Evolutionary conservation across 2,797 vertebrate species (phyloP), one percentile per base, ranked within the genome.

Genomic region (Hipposideros larvatus): DNA sequence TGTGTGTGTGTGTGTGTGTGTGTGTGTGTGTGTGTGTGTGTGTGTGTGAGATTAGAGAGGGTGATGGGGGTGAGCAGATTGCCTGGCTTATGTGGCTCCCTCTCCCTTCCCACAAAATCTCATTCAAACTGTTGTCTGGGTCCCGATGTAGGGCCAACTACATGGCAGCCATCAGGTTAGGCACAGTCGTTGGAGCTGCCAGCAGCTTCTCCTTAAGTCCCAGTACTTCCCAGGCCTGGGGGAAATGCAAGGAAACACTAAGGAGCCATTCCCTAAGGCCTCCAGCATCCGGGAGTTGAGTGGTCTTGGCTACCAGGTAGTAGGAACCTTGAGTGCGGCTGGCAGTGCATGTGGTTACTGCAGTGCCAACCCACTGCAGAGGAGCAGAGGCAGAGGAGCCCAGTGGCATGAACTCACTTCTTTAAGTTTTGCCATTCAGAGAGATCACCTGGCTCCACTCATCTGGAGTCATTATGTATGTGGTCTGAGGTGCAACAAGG

Each of bases 271-370:
- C 1, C 61, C 3, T 3, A 31, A 15, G 77, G 37, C 83, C 43
- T n/a, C 37, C 0, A 37, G 73, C 73, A 92, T 83, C 75, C 0
- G 6, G 87, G 28, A 10, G 46, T 34, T 37, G 78, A 55, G 51
- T 63, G 92, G 13, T 48, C 71, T 28, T 4, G 4, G 94, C 79
- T 1, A 5, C 48, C 74, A 70, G 89, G 46, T 0, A 22, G 83
- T 87, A 89, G 93, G 96, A 73, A 2, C 2, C 15, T 74, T 63
- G 61, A 93, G 37, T 7, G 78, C 43, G 80, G 66, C 55, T 61
- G 68, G 46, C 43, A 88, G 34, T 3, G 82, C 51, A 31, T 9
- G 10, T 73, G 0, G 0, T 87, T 94, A 96, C 95, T 80, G 77
- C 90, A 88, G 61, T 26, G 41, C 74, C 83, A 66, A 34, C 37